A percentile compares a stretch with the other conserved stretches of the same genome.
Conservation (phyloP, 2,888 invertebrate species). For the Drosophila mettleri region DNA sequence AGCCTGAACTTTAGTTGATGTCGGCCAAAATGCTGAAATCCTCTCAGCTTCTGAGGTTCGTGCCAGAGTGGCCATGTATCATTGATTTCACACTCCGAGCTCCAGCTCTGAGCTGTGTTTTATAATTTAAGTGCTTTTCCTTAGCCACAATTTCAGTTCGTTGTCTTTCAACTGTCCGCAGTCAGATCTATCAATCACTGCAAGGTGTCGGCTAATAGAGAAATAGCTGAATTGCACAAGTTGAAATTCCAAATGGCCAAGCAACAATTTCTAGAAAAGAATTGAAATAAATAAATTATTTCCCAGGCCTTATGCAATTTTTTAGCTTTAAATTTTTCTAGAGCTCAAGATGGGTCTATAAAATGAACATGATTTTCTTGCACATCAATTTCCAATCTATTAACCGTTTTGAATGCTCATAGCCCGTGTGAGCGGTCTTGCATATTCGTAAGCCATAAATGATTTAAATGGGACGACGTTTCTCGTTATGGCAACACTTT, state of each 20-base stretch:
- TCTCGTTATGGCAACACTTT: constrained; percentile 64
- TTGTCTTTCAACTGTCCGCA: constrained; percentile 14
- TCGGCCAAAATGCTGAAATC: constrained; percentile 66
- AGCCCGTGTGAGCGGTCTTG: neutral
- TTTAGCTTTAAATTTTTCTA: no score
- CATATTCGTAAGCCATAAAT: constrained; percentile 52
- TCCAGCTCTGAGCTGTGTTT: constrained; percentile 13
- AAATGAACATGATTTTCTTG: no score
- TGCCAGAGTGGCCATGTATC: constrained; percentile 40
- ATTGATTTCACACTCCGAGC: constrained; percentile 39
- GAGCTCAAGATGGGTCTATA: no score
- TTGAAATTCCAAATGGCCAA: neutral
- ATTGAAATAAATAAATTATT: constrained; percentile 2
- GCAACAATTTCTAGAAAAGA: neutral
- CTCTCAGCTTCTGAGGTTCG: constrained; percentile 62
- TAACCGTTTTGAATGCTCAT: constrained; percentile 10
- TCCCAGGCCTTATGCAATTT: neutral
- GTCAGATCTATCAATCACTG: constrained; percentile 30
- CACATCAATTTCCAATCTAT: constrained; percentile 42
- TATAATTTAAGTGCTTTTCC: constrained; percentile 51
- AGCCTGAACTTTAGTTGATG: constrained; percentile 44
- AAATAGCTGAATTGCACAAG: neutral
- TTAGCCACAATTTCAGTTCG: constrained; percentile 33
- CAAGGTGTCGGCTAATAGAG: constrained; percentile 10
- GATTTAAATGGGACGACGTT: constrained; percentile 61